Evolutionary conservation across 2,888 invertebrate genomes (phyloP).

Genomic region (Meteorus colon): DNA sequence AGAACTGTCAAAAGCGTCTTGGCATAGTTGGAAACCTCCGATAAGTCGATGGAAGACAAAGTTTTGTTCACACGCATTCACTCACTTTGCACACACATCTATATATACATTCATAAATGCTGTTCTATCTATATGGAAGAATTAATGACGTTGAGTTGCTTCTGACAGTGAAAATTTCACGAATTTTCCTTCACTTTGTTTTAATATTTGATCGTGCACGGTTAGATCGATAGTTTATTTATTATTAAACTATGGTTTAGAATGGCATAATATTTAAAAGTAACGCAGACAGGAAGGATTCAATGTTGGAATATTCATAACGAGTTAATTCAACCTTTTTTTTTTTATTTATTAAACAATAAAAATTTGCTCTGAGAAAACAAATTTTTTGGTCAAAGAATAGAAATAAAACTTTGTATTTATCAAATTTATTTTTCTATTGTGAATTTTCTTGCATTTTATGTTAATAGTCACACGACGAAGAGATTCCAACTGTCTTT

Average conservation of each 20-base stretch:
- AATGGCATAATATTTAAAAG: too few species aligned
- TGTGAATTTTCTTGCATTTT: too few species aligned
- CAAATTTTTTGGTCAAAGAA: too few species aligned
- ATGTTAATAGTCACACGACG: too few species aligned
- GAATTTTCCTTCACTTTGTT: not conserved
- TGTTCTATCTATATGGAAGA: not conserved
- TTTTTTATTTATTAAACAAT: too few species aligned
- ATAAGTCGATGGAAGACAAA: conserved; percentile 15
- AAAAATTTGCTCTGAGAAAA: too few species aligned
- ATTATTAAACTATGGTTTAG: not conserved
- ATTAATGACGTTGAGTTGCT: conserved; percentile 7
- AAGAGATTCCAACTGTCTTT: too few species aligned
- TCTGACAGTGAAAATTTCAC: not conserved
- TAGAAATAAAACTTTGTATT: too few species aligned
- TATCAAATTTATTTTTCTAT: too few species aligned
- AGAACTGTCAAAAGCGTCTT: conserved; percentile 14
- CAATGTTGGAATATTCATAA: too few species aligned
- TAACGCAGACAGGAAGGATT: too few species aligned
- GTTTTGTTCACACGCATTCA: conserved; percentile 4
- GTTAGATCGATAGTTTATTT: not conserved
- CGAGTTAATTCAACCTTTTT: too few species aligned
- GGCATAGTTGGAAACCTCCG: not conserved
- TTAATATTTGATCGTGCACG: not conserved
- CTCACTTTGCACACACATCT: not conserved
- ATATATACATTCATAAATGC: not conserved